A percentile compares a stretch with the other conserved stretches of the same genome.
Conservation (phyloP, 2,113 vertebrate genomes). For the Apodemus sylvaticus region DNA sequence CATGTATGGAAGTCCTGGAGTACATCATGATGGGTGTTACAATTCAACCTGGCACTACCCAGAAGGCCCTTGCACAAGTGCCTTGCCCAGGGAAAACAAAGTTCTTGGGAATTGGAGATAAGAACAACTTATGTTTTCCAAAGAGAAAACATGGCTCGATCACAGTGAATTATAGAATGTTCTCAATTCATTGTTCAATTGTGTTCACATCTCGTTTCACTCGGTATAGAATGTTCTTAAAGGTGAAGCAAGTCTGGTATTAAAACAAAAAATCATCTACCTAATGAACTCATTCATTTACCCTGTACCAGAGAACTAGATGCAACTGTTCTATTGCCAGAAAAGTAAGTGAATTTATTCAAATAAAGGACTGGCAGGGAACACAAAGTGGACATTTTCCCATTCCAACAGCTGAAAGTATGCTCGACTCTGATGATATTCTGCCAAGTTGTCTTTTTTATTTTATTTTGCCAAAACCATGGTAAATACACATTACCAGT, state of each 20-base stretch:
- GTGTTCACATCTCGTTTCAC: neutral
- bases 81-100: slow-evolving; percentile 12
- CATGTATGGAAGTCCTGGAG: neutral
- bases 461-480: slow-evolving; percentile 10
- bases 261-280: slow-evolving; percentile 14
- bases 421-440: neutral
- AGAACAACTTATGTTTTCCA: slow-evolving; percentile 19
- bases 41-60: neutral
- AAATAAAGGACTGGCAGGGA: slow-evolving; percentile 34
- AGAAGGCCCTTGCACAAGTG: slow-evolving; percentile 1
- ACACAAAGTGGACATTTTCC: neutral
- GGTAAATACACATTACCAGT: neutral
- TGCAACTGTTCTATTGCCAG: neutral
- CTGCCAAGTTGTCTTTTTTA: slow-evolving; percentile 20
- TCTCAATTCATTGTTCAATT: neutral
- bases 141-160: neutral
- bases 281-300: neutral
- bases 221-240: neutral
- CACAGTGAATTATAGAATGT: slow-evolving; percentile 30
- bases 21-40: neutral
- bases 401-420: neutral
- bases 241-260: neutral
- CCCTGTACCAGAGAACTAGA: slow-evolving; percentile 18
- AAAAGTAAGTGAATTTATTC: slow-evolving; percentile 33
- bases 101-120: neutral